Evolutionary conservation across 2,113 vertebrate genomes (phyloP).

Genomic region (Ctenodactylus gundi): DNA sequence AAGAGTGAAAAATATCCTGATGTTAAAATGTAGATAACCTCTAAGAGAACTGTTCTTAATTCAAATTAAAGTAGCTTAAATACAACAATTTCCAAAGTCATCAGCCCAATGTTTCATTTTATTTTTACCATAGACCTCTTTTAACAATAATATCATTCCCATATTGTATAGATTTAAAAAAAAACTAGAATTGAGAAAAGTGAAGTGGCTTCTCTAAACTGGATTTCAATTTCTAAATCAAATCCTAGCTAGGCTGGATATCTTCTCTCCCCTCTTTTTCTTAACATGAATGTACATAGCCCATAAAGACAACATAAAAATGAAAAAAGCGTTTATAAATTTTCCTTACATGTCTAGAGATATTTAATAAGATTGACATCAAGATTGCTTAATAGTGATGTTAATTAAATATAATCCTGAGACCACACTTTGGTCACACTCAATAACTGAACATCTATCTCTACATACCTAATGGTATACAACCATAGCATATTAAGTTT

Average conservation of each 20-base stretch:
- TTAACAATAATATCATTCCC: neutral
- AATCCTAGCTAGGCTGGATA: too few relatives aligned
- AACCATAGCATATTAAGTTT: neutral
- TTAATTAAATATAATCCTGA: neutral
- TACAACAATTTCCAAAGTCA: neutral
- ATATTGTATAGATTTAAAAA: neutral
- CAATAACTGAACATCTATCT: neutral
- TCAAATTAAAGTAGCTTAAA: slow-evolving; percentile 5
- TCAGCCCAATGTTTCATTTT: neutral
- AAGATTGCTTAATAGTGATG: neutral
- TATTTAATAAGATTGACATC: neutral
- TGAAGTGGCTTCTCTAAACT: neutral
- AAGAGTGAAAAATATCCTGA: neutral
- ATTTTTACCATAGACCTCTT: neutral
- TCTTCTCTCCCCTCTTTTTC: neutral
- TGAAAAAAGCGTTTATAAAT: neutral
- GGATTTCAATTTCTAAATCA: neutral
- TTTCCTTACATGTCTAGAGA: neutral
- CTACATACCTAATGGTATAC: too few relatives aligned
- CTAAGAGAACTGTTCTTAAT: neutral
- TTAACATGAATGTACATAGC: neutral
- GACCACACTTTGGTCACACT: neutral
- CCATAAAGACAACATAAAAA: neutral
- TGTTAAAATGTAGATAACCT: neutral
- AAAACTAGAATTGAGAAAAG: neutral